These are phyloP conservation scores for Danio tinwini DNA, from an alignment of 2,797 vertebrate genomes.

Conservation along the genomic window DNA sequence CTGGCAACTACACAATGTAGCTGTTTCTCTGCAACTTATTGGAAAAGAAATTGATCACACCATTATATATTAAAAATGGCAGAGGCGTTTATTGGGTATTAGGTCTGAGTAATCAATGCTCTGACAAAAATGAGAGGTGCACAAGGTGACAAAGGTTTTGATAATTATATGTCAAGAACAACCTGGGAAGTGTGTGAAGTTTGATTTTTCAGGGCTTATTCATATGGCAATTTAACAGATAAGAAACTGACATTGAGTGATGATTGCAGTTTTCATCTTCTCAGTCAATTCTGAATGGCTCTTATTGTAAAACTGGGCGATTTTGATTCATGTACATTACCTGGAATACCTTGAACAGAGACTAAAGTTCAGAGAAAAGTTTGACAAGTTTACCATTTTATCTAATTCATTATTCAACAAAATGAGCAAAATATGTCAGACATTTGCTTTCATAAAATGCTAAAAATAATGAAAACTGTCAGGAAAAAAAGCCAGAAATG, in stretches of 20 bases:
- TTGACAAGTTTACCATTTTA: constrained; percentile 17
- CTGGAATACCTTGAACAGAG: not conserved
- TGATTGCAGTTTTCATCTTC: not conserved
- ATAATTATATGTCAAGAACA: constrained; percentile 1
- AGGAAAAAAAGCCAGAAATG: not conserved
- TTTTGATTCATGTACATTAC: not conserved
- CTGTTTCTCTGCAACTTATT: constrained; percentile 2
- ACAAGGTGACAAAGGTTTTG: not conserved
- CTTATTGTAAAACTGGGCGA: not conserved
- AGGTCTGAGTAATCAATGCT: constrained; percentile 6
- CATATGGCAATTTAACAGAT: not conserved
- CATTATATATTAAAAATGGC: not conserved
- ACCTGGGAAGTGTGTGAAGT: constrained; percentile 1
- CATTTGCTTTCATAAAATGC: not conserved
- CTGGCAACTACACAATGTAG: not conserved
- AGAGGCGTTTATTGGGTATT: not conserved
- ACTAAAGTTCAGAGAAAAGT: constrained; percentile 3
- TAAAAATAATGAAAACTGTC: too few relatives aligned
- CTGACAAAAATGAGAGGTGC: constrained; percentile 13
- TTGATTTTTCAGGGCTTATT: constrained; percentile 10
- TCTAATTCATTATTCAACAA: constrained; percentile 18
- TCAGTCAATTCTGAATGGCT: not conserved
- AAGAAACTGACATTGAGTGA: constrained; percentile 6
- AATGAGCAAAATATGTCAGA: not conserved
- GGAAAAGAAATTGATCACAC: constrained; percentile 20